Conservation (phyloP, 2,888 invertebrate species). For the Xestia rhomboidea region DNA sequence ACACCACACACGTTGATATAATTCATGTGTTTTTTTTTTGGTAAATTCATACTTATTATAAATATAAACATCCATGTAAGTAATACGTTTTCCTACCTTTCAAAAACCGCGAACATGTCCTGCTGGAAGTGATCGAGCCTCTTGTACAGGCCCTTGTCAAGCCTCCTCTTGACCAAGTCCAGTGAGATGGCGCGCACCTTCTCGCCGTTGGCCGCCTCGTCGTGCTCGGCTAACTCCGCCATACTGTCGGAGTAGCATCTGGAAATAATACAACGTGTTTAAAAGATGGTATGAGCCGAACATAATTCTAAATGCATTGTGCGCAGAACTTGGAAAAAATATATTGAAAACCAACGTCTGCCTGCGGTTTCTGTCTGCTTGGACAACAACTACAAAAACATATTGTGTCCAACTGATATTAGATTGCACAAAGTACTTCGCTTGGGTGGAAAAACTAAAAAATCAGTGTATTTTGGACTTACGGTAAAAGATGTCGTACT, state of each 20-base stretch:
- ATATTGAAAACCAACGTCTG: too few relatives aligned
- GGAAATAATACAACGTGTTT: slow-evolving; percentile 9
- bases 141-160: slow-evolving; percentile 97
- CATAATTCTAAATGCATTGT: too few relatives aligned
- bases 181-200: slow-evolving; percentile 96
- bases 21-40: too few relatives aligned
- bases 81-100: slow-evolving; percentile 83
- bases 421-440: slow-evolving; percentile 37
- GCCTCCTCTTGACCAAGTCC: slow-evolving; percentile 97
- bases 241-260: slow-evolving; percentile 99
- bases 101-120: slow-evolving; percentile 98
- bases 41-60: too few relatives aligned
- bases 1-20: too few relatives aligned
- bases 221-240: slow-evolving; percentile 97
- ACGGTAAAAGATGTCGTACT: not conserved
- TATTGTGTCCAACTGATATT: slow-evolving; percentile 48
- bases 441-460: slow-evolving; percentile 5
- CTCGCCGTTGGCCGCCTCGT: slow-evolving; percentile 90
- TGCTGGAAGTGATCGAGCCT: slow-evolving; percentile 98
- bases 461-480: not conserved
- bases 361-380: too few relatives aligned
- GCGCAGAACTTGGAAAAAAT: too few relatives aligned
- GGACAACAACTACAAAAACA: too few relatives aligned
- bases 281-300: not conserved
- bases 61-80: too few relatives aligned